Base-by-base conservation (phyloP, 1,140 invertebrate species). In the Trissolcus basalis region DNA sequence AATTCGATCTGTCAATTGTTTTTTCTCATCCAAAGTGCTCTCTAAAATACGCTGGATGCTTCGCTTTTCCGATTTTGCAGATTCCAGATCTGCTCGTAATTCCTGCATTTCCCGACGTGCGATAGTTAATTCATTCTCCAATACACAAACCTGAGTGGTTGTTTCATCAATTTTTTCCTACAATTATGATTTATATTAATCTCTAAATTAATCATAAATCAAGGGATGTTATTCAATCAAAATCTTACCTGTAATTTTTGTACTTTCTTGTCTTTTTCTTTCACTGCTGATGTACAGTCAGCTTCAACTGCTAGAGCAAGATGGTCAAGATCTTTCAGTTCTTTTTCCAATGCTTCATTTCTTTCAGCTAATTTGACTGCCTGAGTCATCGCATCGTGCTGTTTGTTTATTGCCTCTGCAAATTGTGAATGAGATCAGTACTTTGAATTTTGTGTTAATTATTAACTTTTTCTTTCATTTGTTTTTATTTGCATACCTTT, bases 341-440 rank as follows among this genome's bases (percentile, higher is more conserved):
- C 92, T 79, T 91, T 91, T 86, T 93, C 91, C 16, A 93, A 81
- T 54, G 85, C 81, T 82, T 91, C 91, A 79, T 93, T 93, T 81
- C 91, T 89, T 77, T 93, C 91, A 13, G 92, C 92, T 72, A 93
- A 88, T 82, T 90, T 89, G 47, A 93, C 83, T 27, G 93, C 92
- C 80, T 92, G 85, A 14, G 90, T 84, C 92, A 93, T 93, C 10
- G 93, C 93, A 82, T 93, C 93, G 83, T 93, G 93, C 82, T 93
- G 92, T 79, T 93, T 93, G 64, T 89, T 87, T 60, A 93, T 78
- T 27, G 90, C 88, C 36, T 92, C 91, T 84, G 81, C 47, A 61
- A 63, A 67, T 39, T n/a, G n/a, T n/a, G n/a, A n/a, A n/a, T n/a
- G n/a, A n/a, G n/a, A n/a, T n/a, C n/a, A n/a, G n/a, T n/a, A n/a